phyloP scores from a whole-genome alignment of 2,888 invertebrate species.

The Agrotis segetum region DNA sequence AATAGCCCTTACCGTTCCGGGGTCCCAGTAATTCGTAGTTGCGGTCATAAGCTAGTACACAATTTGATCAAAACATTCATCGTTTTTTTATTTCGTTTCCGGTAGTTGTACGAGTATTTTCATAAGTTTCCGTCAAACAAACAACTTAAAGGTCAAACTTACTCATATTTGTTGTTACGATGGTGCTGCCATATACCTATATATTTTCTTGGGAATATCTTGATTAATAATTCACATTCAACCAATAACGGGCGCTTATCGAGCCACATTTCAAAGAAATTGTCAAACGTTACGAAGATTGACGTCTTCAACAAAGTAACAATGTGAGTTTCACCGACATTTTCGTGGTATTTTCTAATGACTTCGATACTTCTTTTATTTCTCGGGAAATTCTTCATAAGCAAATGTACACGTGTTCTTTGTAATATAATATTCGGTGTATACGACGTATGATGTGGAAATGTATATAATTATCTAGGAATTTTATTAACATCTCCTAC shows the following conservation, averaged over 20 bases:
- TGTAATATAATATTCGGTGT: background rate
- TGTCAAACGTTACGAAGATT: conserved; percentile 30
- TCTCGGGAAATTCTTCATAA: no score
- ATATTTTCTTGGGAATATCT: conserved; percentile 14
- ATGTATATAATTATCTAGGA: no score
- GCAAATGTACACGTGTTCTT: background rate
- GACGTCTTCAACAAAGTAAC: conserved; percentile 24
- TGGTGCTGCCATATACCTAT: conserved; percentile 2
- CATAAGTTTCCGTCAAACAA: conserved; percentile 9
- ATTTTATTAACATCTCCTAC: no score
- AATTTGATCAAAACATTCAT: background rate
- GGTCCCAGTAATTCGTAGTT: no score
- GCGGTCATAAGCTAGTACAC: no score
- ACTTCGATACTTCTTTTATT: background rate
- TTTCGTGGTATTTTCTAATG: conserved; percentile 3
- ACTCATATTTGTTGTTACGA: conserved; percentile 26
- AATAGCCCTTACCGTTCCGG: no score
- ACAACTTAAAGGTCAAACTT: conserved; percentile 22
- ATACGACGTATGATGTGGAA: no score
- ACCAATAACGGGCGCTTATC: conserved; percentile 21
- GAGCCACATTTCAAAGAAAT: conserved; percentile 19
- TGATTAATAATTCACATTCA: conserved; percentile 42
- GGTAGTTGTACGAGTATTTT: conserved; percentile 3
- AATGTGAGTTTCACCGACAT: background rate
- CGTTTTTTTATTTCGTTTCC: background rate